A percentile compares a stretch with the other conserved stretches of the same genome.
phyloP scores from a whole-genome alignment of 2,113 vertebrate genomes.

The Cromileptes altivelis region DNA sequence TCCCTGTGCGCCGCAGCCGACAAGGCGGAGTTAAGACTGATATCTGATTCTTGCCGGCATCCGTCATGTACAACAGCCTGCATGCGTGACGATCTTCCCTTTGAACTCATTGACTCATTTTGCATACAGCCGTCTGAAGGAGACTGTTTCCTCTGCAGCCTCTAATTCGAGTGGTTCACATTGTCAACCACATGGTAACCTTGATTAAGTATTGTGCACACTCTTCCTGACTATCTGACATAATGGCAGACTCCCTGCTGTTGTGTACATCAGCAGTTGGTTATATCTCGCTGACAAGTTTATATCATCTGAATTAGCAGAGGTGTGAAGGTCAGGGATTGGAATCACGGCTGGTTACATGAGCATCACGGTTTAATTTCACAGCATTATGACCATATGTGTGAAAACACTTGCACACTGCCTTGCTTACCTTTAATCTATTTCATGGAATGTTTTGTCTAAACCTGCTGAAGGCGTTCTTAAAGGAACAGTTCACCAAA shows the following conservation, averaged over 20 bases:
- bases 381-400: too few species aligned
- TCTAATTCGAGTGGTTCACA: not conserved
- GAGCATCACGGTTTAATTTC: not conserved
- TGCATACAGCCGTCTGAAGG: not conserved
- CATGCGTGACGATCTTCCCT: not conserved
- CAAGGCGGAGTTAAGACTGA: constrained; percentile 16
- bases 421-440: not conserved
- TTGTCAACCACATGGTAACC: not conserved
- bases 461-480: not conserved
- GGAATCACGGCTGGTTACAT: too few species aligned
- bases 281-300: not conserved
- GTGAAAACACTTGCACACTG: not conserved
- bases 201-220: not conserved
- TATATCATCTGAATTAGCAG: not conserved
- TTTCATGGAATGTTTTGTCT: not conserved
- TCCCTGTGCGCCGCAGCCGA: not conserved
- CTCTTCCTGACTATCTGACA: not conserved
- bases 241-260: not conserved
- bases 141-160: not conserved
- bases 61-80: constrained; percentile 6
- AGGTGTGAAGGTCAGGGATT: not conserved
- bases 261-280: not conserved
- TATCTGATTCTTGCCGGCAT: constrained; percentile 25
- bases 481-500: too few species aligned
- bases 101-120: not conserved